Evolutionary conservation across 2,797 vertebrate genomes (phyloP).

Genomic region (Sebastes wilsoni): DNA sequence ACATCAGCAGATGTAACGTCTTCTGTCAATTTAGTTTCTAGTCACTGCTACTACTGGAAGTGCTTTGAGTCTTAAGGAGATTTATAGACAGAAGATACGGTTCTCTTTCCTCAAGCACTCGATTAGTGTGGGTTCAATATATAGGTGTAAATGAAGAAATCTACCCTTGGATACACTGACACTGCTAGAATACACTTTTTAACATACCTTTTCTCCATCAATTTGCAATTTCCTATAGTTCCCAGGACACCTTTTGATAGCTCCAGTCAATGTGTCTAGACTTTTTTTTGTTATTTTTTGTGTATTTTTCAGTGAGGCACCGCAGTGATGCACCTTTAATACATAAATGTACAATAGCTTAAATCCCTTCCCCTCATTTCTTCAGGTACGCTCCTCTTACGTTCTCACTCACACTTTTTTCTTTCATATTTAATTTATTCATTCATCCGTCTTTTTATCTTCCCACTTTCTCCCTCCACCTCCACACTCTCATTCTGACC

Average conservation of each 20-base stretch:
- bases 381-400: not conserved
- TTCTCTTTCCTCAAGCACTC: not conserved
- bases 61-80: conserved; percentile 3
- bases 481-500: not conserved
- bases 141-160: not conserved
- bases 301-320: not conserved
- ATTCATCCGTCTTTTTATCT: not conserved
- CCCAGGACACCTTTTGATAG: not conserved
- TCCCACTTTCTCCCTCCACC: not conserved
- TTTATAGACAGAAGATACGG: not conserved
- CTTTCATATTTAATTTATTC: not conserved
- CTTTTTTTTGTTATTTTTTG: not conserved
- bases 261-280: not conserved
- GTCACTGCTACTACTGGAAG: conserved; percentile 1
- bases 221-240: not conserved
- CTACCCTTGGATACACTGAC: not conserved
- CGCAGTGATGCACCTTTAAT: not conserved
- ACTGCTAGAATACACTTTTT: not conserved
- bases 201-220: not conserved
- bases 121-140: not conserved
- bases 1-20: conserved; percentile 5
- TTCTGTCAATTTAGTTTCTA: conserved; percentile 13
- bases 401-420: not conserved
- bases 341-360: not conserved
- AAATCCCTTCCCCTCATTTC: not conserved